phyloP scores from a whole-genome alignment of 2,888 invertebrate species.

The Mesorhabditis spiculigera region DNA sequence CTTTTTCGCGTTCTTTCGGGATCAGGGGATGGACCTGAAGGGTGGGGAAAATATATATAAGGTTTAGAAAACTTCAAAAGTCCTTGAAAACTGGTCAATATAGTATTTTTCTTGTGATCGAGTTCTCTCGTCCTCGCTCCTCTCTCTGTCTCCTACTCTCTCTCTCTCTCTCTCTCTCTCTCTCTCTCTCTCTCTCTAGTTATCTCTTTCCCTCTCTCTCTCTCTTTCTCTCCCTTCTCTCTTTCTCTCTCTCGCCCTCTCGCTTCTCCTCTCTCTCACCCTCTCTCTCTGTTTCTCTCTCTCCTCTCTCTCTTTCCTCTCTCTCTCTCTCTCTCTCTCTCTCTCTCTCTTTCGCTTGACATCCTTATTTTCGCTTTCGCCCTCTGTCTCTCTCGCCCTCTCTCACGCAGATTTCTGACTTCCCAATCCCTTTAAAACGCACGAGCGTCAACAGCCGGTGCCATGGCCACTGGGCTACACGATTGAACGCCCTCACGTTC shows the following conservation, averaged over 20 bases:
- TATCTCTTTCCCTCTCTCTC: background rate
- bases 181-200: no score
- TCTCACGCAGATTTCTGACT: slow-evolving; percentile 11
- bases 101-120: no score
- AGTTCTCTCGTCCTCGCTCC: no score
- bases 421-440: slow-evolving; percentile 35
- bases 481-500: slow-evolving; percentile 39
- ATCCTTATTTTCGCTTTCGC: no score
- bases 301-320: no score
- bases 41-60: no score
- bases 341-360: no score
- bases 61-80: no score
- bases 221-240: background rate
- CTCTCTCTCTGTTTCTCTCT: no score
- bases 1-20: slow-evolving; percentile 21
- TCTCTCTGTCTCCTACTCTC: no score
- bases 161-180: no score
- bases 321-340: background rate
- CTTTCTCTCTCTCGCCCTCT: background rate
- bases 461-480: slow-evolving; percentile 48
- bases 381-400: background rate
- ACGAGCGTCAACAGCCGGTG: slow-evolving; percentile 37
- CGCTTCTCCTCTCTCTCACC: background rate
- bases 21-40: slow-evolving; percentile 6
- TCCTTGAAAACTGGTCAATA: background rate